These are phyloP conservation scores for Beris morrisii DNA, from an alignment of 2,888 invertebrate genomes.

Conservation along the genomic window DNA sequence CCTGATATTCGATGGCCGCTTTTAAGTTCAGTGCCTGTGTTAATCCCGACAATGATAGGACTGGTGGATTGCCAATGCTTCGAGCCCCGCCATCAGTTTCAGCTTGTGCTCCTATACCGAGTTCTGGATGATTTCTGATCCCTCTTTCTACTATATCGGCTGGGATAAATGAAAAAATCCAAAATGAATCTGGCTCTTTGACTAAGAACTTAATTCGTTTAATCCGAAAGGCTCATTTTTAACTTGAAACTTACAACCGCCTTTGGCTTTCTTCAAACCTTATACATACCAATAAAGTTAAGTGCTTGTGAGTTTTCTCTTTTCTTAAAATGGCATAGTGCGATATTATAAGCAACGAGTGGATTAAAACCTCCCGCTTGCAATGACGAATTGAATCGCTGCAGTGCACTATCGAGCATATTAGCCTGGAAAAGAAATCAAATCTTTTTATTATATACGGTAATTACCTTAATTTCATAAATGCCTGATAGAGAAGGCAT, in stretches of 20 bases:
- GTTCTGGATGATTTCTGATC: constrained; percentile 93
- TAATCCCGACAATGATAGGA: constrained; percentile 91
- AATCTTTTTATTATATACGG: too few species aligned
- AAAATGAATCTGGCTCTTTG: constrained; percentile 37
- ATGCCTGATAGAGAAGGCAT: constrained; percentile 89
- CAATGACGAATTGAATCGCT: constrained; percentile 84
- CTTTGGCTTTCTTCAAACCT: too few species aligned
- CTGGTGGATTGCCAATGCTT: constrained; percentile 93
- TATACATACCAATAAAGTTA: constrained; percentile 78
- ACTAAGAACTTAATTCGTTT: constrained; percentile 19
- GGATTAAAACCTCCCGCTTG: constrained; percentile 89
- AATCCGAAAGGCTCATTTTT: too few species aligned
- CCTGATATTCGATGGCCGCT: constrained; percentile 96
- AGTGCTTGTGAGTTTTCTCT: constrained; percentile 92
- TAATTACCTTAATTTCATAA: neutral
- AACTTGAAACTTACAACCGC: too few species aligned
- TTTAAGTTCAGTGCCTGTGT: constrained; percentile 98
- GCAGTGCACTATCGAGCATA: constrained; percentile 86
- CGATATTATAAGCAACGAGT: constrained; percentile 92
- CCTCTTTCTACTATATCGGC: constrained; percentile 92
- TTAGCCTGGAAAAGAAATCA: constrained; percentile 64
- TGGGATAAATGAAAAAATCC: constrained; percentile 42
- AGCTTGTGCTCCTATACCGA: constrained; percentile 95
- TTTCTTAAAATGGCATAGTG: constrained; percentile 89
- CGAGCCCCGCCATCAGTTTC: constrained; percentile 74